Evolutionary conservation across 2,797 vertebrate genomes (phyloP), one percentile per base, ranked within the genome.

Genomic region (Podarcis siculus): DNA sequence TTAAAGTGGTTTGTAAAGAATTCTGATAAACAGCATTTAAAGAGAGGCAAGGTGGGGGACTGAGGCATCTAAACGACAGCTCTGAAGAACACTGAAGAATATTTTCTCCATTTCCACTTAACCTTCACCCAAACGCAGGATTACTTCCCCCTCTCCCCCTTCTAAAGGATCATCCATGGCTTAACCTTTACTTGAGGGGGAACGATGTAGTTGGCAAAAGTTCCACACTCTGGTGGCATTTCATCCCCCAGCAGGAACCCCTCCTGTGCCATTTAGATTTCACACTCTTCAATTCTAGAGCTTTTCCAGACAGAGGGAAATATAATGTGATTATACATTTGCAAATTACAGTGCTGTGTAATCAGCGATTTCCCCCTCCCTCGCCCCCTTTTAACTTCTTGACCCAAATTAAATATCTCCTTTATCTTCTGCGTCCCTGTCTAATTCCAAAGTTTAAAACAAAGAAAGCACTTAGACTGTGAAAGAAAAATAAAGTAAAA

Each of bases 1-100:
- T 95, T 94, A 95, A 95, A 88, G 92, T 88, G 87, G 79, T 86
- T 91, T 95, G 85, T 83, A 91, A 93, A 92, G 90, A 92, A 91
- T 93, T 94, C 93, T 94, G 91, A 95, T 95, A 94, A 96, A 94
- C n/a, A 86, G 1, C 39, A 79, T 88, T 89, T 83, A 90, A 91
- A 89, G n/a, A 88, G 82, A 93, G 84, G 32, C 6, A 76, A 86
- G 49, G 0, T 0, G 30, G 72, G 58, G 45, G 61, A 71, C 32
- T 80, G 55, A 83, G 87, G 10, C 12, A 37, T 83, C n/a, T 10
- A 69, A 61, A 25, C 13, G 64, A 30, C 86, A 88, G 17, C 10
- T 66, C 87, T 37, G 45, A 45, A 87, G 23, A 25, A 49, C n/a
- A 61, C 61, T 79, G 89, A 83, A 55, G 75, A 83, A 1, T 0